These are phyloP conservation scores for Hippopotamus amphibius DNA, from an alignment of 2,113 vertebrate genomes.

Conservation along the genomic window DNA sequence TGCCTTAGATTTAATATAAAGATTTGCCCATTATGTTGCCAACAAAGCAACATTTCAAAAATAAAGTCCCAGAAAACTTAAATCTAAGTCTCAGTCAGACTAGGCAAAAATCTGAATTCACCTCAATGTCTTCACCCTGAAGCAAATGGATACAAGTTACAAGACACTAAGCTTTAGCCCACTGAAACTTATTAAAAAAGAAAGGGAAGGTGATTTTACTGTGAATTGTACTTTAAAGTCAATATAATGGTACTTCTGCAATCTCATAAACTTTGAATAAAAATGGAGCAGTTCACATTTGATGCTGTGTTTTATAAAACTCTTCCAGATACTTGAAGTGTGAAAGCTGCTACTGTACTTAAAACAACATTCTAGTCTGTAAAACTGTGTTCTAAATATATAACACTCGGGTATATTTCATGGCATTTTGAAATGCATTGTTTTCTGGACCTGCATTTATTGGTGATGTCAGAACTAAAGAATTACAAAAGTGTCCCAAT, in stretches of 20 bases:
- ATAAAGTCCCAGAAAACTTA: neutral
- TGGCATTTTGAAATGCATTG: slow-evolving; percentile 47
- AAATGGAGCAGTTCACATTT: slow-evolving; percentile 63
- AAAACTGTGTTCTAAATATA: slow-evolving; percentile 63
- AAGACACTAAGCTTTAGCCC: slow-evolving; percentile 10
- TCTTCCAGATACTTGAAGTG: slow-evolving; percentile 53
- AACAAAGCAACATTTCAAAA: slow-evolving; percentile 43
- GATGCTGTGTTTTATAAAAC: slow-evolving; percentile 70
- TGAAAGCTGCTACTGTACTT: slow-evolving; percentile 62
- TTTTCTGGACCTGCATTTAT: slow-evolving; percentile 58
- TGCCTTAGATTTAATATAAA: neutral
- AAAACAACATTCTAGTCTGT: slow-evolving; percentile 47
- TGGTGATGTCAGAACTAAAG: neutral
- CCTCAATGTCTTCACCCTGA: neutral
- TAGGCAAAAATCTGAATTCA: neutral
- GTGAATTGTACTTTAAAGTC: slow-evolving; percentile 55
- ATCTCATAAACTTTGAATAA: slow-evolving; percentile 74
- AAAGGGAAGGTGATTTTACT: slow-evolving; percentile 39
- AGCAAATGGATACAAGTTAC: neutral
- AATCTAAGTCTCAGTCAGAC: neutral
- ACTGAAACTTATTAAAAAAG: slow-evolving; percentile 21
- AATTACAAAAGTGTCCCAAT: slow-evolving; percentile 16
- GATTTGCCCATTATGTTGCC: neutral
- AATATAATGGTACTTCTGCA: slow-evolving; percentile 64
- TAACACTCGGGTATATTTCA: slow-evolving; percentile 31